Percentiles rank a stretch among this genome's conserved stretches.
Conservation (phyloP, 1,140 invertebrate genomes). For the Hyles vespertilio region DNA sequence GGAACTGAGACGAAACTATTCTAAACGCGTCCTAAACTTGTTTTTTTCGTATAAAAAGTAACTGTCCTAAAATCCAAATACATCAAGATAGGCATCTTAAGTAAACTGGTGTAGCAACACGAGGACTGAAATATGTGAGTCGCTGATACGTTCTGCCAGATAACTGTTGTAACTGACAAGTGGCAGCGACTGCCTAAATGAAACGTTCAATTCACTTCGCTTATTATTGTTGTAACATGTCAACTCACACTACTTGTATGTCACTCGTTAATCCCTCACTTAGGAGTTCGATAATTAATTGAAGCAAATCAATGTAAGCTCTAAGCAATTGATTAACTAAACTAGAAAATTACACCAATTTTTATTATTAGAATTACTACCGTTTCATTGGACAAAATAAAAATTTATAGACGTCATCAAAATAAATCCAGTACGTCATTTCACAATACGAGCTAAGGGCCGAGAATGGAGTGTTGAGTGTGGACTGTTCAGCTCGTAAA, state of each 20-base stretch:
- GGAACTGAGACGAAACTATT: too few species aligned
- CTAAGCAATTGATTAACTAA: too few species aligned
- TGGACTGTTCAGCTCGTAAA: conserved; percentile 26
- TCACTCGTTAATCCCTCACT: too few species aligned
- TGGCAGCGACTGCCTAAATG: conserved; percentile 27
- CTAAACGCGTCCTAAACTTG: not conserved
- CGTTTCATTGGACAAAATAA: not conserved
- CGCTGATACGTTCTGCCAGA: conserved; percentile 34
- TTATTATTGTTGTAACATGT: conserved; percentile 6
- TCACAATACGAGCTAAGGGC: conserved; percentile 27
- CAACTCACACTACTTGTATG: conserved; percentile 1
- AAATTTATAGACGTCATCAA: conserved; percentile 28
- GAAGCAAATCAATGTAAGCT: too few species aligned
- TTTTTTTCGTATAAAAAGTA: conserved; percentile 8
- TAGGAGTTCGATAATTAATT: too few species aligned
- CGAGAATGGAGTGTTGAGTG: conserved; percentile 8
- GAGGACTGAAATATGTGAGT: conserved; percentile 30
- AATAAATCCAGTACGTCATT: conserved; percentile 27
- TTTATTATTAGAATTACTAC: not conserved
- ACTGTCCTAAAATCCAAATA: conserved; percentile 23
- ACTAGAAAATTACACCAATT: too few species aligned
- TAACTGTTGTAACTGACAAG: conserved; percentile 42
- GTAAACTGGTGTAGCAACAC: conserved; percentile 27
- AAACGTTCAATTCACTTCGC: conserved; percentile 20
- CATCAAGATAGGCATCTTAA: conserved; percentile 32